A percentile compares a stretch with the other conserved stretches of the same genome.
phyloP scores from a whole-genome alignment of 1,140 invertebrate genomes.

The Pseudobourletiella spinata region DNA sequence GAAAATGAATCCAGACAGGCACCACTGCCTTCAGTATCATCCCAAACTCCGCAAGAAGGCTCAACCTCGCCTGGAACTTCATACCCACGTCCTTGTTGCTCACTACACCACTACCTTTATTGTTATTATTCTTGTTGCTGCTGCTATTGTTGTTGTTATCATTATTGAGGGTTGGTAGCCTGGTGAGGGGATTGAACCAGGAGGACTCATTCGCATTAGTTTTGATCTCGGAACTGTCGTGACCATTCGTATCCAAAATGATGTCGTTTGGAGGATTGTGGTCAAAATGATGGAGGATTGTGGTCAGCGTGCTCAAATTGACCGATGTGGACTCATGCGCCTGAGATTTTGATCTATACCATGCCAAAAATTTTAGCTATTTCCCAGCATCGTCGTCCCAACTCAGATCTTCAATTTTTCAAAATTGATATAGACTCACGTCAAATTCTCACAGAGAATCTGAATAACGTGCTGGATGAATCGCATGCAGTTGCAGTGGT shows the following conservation, averaged over 20 bases:
- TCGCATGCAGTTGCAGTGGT: background rate
- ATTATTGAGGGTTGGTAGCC: background rate
- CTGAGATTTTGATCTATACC: background rate
- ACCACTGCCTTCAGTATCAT: background rate
- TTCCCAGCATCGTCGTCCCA: no score
- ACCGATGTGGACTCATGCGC: background rate
- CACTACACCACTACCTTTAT: no score
- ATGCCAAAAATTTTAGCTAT: no score
- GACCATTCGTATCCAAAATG: background rate
- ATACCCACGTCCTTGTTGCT: background rate
- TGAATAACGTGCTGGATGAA: background rate
- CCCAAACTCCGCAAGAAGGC: background rate
- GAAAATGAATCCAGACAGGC: background rate
- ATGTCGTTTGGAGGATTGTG: no score
- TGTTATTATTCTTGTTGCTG: no score
- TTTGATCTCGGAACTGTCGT: background rate
- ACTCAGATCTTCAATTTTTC: no score
- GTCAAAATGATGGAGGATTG: constrained; percentile 9
- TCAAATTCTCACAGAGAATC: constrained; percentile 4
- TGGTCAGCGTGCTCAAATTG: background rate
- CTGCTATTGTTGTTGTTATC: background rate
- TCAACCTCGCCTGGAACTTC: background rate
- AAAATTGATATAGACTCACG: no score
- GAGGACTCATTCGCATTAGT: background rate
- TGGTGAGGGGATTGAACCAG: background rate